Evolutionary conservation across 2,113 vertebrate genomes (phyloP), one percentile per base, ranked within the genome.

Genomic region (Alligator sinensis): DNA sequence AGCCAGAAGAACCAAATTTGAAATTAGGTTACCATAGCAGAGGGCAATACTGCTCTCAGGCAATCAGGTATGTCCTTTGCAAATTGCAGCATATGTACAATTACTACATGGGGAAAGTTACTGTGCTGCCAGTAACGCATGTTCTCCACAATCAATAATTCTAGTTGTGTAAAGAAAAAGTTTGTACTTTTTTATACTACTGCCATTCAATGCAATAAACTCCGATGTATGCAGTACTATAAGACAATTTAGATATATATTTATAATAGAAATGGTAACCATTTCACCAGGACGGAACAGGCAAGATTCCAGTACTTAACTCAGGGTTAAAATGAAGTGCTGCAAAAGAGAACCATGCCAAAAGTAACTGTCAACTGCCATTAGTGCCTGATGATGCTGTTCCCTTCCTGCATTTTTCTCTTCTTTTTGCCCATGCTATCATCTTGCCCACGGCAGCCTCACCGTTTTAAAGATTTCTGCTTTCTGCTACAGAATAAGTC

Each of bases 1-100:
- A 96, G 96, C 95, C 97, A 97, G 96, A 97, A 97, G 93, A 87
- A 97, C 68, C 63, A 90, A 82, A 91, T 97, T 95, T 96, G 92
- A 97, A 97, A 97, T 91, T 38, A 95, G 93, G 91, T 96, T 96
- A 88, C 90, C 82, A 96, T 92, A 94, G 95, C 38, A 81, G 97
- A 97, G 94, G 93, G 92, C 92, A 95, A 97, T 95, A 95, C 93
- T 11, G 81, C 92, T 97, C 94, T 89, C 86, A n/a, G 89, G 89
- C 68, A 95, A 94, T 95, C 95, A 58, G 13, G 13, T 82, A 91
- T 66, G 94, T 96, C 96, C 96, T 92, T 88, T 91, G 95, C 94
- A 85, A 90, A 95, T 94, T 92, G 92, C 96, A 96, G 14, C 60
- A 70, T 86, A 90, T 63, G 88, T 57, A 75, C 95, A 94, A 85